These are phyloP conservation scores for Philereme transversata DNA, from an alignment of 2,888 invertebrate species.

Conservation along the genomic window DNA sequence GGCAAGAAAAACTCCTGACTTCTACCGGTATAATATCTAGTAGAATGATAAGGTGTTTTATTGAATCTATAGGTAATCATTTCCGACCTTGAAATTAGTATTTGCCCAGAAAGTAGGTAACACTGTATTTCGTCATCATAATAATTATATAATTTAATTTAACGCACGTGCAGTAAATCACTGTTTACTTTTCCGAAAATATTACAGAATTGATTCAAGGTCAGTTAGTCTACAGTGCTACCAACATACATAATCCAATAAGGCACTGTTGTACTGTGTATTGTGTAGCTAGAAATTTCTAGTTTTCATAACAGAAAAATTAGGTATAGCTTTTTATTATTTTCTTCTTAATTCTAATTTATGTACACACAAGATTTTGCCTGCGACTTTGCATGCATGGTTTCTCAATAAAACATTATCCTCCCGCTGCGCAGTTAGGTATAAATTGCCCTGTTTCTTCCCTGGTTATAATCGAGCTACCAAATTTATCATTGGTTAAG, in stretches of 20 bases:
- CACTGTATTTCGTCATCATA: constrained; percentile 3
- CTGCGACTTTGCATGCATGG: no score
- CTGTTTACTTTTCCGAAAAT: constrained; percentile 26
- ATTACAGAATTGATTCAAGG: constrained; percentile 27
- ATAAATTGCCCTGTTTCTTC: no score
- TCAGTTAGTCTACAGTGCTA: constrained; percentile 15
- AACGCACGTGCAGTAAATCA: constrained; percentile 12
- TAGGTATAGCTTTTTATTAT: no score
- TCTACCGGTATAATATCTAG: not conserved
- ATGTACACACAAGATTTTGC: no score
- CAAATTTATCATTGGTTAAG: no score
- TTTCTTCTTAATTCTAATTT: no score
- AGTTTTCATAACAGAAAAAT: not conserved
- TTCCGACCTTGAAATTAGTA: constrained; percentile 22
- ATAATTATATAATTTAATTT: constrained; percentile 2
- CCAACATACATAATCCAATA: constrained; percentile 33
- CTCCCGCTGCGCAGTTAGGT: no score
- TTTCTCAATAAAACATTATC: no score
- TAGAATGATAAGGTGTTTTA: no score
- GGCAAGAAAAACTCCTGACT: not conserved
- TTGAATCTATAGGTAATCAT: not conserved
- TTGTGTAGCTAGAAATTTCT: not conserved
- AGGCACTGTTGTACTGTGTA: constrained; percentile 12
- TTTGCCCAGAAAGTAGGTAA: constrained; percentile 11
- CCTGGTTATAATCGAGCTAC: no score